Evolutionary conservation across 2,797 vertebrate species (phyloP).

Genomic region (Pterois miles): DNA sequence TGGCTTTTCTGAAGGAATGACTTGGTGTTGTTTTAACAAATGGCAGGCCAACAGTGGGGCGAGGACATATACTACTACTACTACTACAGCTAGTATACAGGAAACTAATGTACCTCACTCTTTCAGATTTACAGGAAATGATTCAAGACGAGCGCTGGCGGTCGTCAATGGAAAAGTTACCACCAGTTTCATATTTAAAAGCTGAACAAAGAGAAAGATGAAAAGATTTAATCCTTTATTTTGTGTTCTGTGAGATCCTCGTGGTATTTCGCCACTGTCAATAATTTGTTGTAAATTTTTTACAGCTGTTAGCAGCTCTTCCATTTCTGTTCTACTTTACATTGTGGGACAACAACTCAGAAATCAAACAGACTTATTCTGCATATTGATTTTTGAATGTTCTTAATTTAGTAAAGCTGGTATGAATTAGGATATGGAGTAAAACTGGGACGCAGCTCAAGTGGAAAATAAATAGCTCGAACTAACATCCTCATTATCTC

Average conservation of each 20-base stretch:
- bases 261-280: slow-evolving; percentile 1
- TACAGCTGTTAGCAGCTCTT: slow-evolving; percentile 30
- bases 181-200: not conserved
- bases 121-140: slow-evolving; percentile 4
- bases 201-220: not conserved
- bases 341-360: slow-evolving; percentile 12
- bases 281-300: not conserved
- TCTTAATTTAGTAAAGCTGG: not conserved
- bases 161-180: not conserved
- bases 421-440: not conserved
- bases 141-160: not conserved
- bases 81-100: not conserved
- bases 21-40: slow-evolving; percentile 58
- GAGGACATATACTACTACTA: not conserved
- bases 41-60: slow-evolving; percentile 20
- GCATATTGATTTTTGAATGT: not conserved
- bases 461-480: not conserved
- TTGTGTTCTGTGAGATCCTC: not conserved
- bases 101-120: not conserved
- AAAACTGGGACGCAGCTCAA: not conserved
- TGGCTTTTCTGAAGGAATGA: slow-evolving; percentile 50
- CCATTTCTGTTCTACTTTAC: not conserved
- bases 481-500: slow-evolving; percentile 17
- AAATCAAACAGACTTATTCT: slow-evolving; percentile 9
- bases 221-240: slow-evolving; percentile 1